phyloP scores from a whole-genome alignment of 2,797 vertebrate genomes.

The Catharus ustulatus region DNA sequence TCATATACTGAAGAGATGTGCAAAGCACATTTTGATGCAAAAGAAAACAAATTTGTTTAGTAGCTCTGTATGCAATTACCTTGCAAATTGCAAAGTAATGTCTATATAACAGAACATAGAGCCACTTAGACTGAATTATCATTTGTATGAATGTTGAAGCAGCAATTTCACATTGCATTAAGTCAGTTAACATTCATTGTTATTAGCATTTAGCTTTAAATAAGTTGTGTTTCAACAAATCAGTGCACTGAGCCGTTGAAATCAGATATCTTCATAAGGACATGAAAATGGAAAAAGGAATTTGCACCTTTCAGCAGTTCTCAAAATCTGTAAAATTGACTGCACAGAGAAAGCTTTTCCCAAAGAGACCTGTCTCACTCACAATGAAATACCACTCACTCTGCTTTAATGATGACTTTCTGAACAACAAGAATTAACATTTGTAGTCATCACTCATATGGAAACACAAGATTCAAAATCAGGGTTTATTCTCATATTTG shows the following conservation, averaged over 20 bases:
- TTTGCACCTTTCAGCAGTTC: neutral
- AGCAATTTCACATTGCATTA: conserved; percentile 57
- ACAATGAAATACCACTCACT: neutral
- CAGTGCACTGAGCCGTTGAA: neutral
- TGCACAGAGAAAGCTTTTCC: neutral
- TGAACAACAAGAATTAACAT: neutral
- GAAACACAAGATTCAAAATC: neutral
- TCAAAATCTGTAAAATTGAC: neutral
- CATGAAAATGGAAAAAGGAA: neutral
- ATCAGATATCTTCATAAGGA: neutral
- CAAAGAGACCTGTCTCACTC: neutral
- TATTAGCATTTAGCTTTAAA: conserved; percentile 49
- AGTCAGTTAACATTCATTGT: conserved; percentile 43
- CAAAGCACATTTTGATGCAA: conserved; percentile 1
- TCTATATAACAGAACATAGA: conserved; percentile 40
- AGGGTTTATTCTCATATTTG: neutral
- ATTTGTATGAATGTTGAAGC: conserved; percentile 42
- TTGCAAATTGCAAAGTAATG: conserved; percentile 43
- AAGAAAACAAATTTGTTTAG: conserved; percentile 59
- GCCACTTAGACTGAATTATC: conserved; percentile 40
- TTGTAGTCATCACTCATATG: neutral
- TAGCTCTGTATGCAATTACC: conserved; percentile 38
- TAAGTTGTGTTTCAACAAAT: conserved; percentile 51
- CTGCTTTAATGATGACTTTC: neutral
- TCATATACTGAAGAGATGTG: neutral